A percentile compares a stretch with the other conserved stretches of the same genome.
Conservation (phyloP, 1,140 invertebrate species). For the Neomicropteryx cornuta region DNA sequence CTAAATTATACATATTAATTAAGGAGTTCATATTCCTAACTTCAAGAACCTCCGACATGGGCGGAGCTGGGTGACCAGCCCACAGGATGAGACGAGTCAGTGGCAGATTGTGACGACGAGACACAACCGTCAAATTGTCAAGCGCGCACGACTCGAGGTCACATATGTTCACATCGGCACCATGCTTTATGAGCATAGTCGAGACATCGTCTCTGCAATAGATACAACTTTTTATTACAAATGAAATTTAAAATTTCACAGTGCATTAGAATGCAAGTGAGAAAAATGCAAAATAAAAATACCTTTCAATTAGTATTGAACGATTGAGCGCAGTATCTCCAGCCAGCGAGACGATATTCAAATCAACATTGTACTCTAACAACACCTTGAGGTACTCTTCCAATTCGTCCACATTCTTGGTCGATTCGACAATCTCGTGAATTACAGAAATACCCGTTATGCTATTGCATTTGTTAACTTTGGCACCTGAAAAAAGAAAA, state of each 20-base stretch:
- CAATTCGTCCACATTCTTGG: constrained; percentile 23
- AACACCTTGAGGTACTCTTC: constrained; percentile 27
- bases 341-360: constrained; percentile 29
- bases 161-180: constrained; percentile 34
- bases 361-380: constrained; percentile 29
- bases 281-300: constrained; percentile 11
- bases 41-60: constrained; percentile 5
- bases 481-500: constrained; percentile 36
- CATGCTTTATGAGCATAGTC: constrained; percentile 29
- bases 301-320: constrained; percentile 34
- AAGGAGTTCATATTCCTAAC: too few relatives aligned
- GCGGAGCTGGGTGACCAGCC: constrained; percentile 26
- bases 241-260: too few relatives aligned
- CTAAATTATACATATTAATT: too few relatives aligned
- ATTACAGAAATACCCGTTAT: constrained; percentile 42
- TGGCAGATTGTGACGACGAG: constrained; percentile 19
- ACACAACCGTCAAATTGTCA: constrained; percentile 33
- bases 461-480: constrained; percentile 42
- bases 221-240: too few relatives aligned
- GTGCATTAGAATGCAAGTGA: constrained; percentile 3
- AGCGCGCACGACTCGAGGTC: constrained; percentile 29
- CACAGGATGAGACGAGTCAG: constrained; percentile 28
- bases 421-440: constrained; percentile 40
- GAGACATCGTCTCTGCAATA: constrained; percentile 32
- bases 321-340: constrained; percentile 35